phyloP scores from a whole-genome alignment of 2,113 vertebrate species.

The Tragelaphus strepsiceros region DNA sequence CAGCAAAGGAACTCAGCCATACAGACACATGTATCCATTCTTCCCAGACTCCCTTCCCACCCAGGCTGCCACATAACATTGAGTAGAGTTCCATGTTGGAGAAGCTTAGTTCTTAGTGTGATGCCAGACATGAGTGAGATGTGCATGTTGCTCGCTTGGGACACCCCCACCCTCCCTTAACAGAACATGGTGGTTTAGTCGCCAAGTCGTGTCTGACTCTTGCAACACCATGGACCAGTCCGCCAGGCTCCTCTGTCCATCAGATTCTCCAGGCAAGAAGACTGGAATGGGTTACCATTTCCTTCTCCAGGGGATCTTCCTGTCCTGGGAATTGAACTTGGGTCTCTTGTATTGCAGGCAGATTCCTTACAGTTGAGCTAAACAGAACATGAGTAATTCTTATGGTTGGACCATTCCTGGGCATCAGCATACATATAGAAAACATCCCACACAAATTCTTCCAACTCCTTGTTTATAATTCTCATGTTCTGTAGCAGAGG shows the following conservation, averaged over 20 bases:
- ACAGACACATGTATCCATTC: background rate
- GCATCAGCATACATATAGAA: background rate
- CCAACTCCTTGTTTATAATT: background rate
- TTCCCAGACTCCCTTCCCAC: background rate
- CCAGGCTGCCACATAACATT: background rate
- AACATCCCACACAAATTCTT: background rate
- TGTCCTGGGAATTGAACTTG: background rate
- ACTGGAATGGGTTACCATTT: background rate
- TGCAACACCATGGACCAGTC: background rate
- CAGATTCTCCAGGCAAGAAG: background rate
- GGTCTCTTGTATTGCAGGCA: background rate
- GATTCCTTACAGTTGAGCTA: background rate
- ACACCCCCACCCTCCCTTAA: background rate
- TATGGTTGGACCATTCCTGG: background rate
- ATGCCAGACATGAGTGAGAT: background rate
- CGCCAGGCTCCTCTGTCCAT: background rate
- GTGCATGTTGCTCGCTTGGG: background rate
- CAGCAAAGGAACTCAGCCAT: background rate
- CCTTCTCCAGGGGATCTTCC: background rate
- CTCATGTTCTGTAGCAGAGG: background rate
- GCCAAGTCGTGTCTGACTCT: background rate
- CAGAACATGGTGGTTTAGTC: rapidly evolving
- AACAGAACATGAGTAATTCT: background rate
- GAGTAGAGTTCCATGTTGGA: background rate
- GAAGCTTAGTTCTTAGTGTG: background rate